Base-by-base conservation (phyloP, 2,797 vertebrate species). In the Rhinoraja longicauda region DNA sequence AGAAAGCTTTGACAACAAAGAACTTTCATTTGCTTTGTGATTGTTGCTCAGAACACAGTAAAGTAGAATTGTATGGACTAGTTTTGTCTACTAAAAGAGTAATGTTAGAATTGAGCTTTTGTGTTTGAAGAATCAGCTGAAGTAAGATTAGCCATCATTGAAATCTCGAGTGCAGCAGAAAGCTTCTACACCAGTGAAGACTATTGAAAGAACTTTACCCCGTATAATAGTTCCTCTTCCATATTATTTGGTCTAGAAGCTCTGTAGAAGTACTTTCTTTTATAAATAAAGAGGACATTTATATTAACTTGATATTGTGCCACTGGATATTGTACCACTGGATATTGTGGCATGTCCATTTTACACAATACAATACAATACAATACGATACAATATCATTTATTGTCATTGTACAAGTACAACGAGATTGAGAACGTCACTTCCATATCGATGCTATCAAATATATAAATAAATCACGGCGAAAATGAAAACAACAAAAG, bases 21-120 rank as follows among this genome's bases (percentile, higher is more conserved):
- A 45, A 45, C 36, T 72, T 53, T 73, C n/a, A 21, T 72, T 90
- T 91, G 32, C 64, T 67, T 91, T 91, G 70, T 73, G n/a, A 91
- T 73, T 72, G 36, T 32, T 73, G 67, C 21, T 45, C 64, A 72
- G 59, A 8, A 15, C 67, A 26, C 36, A 91, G 39, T 39, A 53
- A 73, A 90, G 45, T 24, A 53, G 62, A 91, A 1, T 26, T 45
- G 12, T 9, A 90, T 8, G 36, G 57, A 36, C 17, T 64, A 62
- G 62, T 24, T 86, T 86, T 32, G 32, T 32, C 59, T n/a, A n/a
- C 17, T n/a, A 0, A n/a, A 86, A 32, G 21, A 29, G 36, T 26
- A 64, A 4, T 36, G 36, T 72, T 45, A 70, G 21, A 72, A 53
- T 8, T 17, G 39, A 13, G 26, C 17, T 36, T 90, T 53, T 39